A percentile compares a stretch with the other conserved stretches of the same genome.
These are phyloP conservation scores for Hiodon tergisus DNA, from an alignment of 2,113 vertebrate species.

Conservation along the genomic window DNA sequence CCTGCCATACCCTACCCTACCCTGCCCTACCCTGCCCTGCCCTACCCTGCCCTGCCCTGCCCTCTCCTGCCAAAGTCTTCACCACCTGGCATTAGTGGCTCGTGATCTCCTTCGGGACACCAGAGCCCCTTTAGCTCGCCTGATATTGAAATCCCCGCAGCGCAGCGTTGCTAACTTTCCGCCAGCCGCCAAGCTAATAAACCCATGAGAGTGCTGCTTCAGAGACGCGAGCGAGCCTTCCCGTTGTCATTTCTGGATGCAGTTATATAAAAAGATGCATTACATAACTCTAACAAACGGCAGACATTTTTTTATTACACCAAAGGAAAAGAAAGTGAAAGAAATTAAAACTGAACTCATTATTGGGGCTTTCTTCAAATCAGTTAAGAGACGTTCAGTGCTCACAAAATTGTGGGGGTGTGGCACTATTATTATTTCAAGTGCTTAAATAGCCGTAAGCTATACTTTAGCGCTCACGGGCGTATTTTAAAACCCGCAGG, in stretches of 20 bases:
- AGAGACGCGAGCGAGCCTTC: constrained; percentile 8
- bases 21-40: too few relatives aligned
- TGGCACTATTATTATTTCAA: neutral
- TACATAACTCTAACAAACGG: constrained; percentile 15
- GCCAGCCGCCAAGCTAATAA: neutral
- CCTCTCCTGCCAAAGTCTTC: too few relatives aligned
- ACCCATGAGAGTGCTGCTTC: neutral
- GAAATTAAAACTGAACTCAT: neutral
- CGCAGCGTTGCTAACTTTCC: neutral
- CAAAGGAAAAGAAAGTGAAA: neutral
- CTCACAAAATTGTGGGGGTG: neutral
- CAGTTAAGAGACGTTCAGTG: neutral
- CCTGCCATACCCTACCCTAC: too few relatives aligned
- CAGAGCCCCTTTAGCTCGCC: neutral
- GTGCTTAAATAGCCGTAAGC: constrained; percentile 3
- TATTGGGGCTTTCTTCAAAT: neutral
- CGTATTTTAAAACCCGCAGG: neutral
- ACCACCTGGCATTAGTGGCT: too few relatives aligned
- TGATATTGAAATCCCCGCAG: neutral
- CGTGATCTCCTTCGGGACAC: too few relatives aligned
- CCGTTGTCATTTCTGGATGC: constrained; percentile 20
- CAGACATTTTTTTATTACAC: constrained; percentile 1
- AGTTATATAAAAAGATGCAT: constrained; percentile 32
- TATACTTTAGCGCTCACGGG: neutral
- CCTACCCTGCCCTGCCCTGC: too few relatives aligned